A percentile compares a stretch with the other conserved stretches of the same genome.
Evolutionary conservation across 2,888 invertebrate genomes (phyloP).

Genomic region (Barypeithes pellucidus): DNA sequence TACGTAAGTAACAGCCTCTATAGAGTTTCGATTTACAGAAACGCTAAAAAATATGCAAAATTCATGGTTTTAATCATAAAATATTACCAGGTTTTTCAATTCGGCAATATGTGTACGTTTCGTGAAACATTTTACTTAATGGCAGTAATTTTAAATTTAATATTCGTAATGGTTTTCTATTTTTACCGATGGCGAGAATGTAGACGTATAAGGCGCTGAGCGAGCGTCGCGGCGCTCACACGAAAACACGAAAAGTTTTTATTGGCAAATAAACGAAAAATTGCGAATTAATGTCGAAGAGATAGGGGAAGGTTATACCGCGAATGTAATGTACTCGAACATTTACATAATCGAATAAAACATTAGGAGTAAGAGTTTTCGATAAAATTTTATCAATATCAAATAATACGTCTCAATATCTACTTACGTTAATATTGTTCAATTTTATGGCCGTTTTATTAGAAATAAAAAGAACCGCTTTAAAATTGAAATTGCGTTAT

Average conservation of each 20-base stretch:
- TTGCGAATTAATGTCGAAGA: slow-evolving; percentile 49
- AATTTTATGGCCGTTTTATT: slow-evolving; percentile 21
- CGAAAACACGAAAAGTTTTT: slow-evolving; percentile 48
- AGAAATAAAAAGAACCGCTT: slow-evolving; percentile 14
- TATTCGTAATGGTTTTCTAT: slow-evolving; percentile 51
- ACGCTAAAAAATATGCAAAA: background rate
- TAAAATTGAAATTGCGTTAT: slow-evolving; percentile 4
- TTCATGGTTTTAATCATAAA: slow-evolving; percentile 2
- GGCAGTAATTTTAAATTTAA: slow-evolving; percentile 53
- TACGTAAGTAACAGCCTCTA: no score
- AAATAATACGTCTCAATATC: slow-evolving; percentile 24
- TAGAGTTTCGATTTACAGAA: no score
- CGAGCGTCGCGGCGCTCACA: slow-evolving; percentile 11
- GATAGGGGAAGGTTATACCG: slow-evolving; percentile 42
- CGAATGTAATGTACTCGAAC: slow-evolving; percentile 46
- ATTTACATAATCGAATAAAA: slow-evolving; percentile 54
- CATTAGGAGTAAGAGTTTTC: slow-evolving; percentile 50
- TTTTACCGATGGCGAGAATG: slow-evolving; percentile 40
- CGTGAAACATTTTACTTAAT: slow-evolving; percentile 48
- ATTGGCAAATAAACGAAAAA: slow-evolving; percentile 52
- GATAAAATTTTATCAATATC: slow-evolving; percentile 47
- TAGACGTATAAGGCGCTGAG: slow-evolving; percentile 38
- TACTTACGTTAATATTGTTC: slow-evolving; percentile 15
- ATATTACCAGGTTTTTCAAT: slow-evolving; percentile 19
- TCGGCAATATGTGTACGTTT: slow-evolving; percentile 39